Conservation (phyloP, 2,797 vertebrate species). For the Streptopelia turtur region DNA sequence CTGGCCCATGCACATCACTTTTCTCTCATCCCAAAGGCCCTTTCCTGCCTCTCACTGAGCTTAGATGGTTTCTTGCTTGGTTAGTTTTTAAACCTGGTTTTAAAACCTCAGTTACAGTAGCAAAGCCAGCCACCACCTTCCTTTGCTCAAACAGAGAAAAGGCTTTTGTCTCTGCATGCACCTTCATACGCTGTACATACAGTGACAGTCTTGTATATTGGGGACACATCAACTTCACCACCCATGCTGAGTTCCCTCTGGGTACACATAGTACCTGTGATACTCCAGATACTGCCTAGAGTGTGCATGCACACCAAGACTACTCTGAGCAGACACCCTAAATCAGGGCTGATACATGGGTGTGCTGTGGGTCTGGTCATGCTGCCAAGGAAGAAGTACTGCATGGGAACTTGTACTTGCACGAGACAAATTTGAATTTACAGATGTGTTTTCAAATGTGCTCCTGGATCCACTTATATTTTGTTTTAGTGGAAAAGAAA, state of each 20-base stretch:
- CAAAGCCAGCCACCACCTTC: background rate
- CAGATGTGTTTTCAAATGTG: background rate
- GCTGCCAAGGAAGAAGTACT: background rate
- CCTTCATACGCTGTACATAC: rapidly evolving
- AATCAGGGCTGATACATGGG: background rate
- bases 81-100: background rate
- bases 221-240: background rate
- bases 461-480: background rate
- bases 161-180: background rate
- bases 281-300: background rate
- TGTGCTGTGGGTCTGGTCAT: background rate
- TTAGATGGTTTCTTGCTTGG: background rate
- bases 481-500: background rate
- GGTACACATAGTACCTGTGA: background rate
- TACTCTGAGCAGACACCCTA: background rate
- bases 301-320: background rate
- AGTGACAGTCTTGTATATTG: background rate
- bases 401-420: background rate
- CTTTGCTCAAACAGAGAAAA: background rate
- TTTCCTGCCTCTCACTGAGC: background rate
- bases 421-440: background rate
- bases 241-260: background rate
- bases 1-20: background rate
- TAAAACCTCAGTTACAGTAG: background rate
- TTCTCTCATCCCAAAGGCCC: background rate